Base-by-base conservation (phyloP, 2,113 vertebrate genomes). In the Falco punctatus region DNA sequence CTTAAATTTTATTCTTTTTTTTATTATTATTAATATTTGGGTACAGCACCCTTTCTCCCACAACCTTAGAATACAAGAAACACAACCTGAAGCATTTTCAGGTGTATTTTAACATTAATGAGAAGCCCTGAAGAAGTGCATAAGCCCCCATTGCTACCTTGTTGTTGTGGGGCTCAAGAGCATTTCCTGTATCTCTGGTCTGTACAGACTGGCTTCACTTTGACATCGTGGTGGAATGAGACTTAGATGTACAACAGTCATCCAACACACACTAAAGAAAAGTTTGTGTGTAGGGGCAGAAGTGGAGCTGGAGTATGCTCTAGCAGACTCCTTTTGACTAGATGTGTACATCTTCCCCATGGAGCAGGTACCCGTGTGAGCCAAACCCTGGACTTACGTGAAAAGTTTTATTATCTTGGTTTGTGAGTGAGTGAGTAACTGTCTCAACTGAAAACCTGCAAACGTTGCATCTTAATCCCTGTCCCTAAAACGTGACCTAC, bases 331-430 rank as follows among this genome's bases (percentile, higher is more conserved):
- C 3, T 21, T 67, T 51, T 72, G 18, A 51, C 13, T 51, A 57
- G 32, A 22, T 32, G 8, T 24, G 18, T 10, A 11, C 5, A 51
- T 48, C 27, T 35, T 42, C 51, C 23, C 32, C 11, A 7, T 0
- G 5, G 11, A 81, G 5, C 6, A 52, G 2, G 2, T 33, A 18
- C 15, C 15, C 28, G 1, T 49, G 27, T 21, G 9, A 87, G 10
- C 13, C 30, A 78, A 77, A 62, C 2, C 3, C 8, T 27, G 26
- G 44, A 35, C 13, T 40, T 44, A 35, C 0, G 1, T 28, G 44
- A 81, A 75, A 35, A 66, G 5, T 6, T 74, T 74, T 66, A 87
- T 78, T 87, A 74, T 54, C 48, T 84, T 26, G 27, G n/a, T 23
- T 15, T 54, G 9, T 55, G 21, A 24, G 7, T 48, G 15, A 33